A percentile compares a stretch with the other conserved stretches of the same genome.
Conservation (phyloP, 35 echinoderm and acorn worm species). For the Lytechinus pictus region DNA sequence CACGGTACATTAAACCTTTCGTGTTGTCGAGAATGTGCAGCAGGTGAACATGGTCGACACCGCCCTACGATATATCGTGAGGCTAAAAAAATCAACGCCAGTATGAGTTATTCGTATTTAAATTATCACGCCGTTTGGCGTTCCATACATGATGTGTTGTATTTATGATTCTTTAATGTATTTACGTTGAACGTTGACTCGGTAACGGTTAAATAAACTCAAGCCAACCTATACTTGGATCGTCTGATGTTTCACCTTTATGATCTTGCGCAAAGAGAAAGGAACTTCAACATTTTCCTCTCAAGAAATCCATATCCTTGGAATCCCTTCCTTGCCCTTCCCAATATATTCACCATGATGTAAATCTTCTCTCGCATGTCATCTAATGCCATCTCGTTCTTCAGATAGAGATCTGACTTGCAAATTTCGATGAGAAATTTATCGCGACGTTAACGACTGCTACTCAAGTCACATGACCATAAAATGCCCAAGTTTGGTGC, state of each 20-base stretch:
- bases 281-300: background rate
- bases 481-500: too few relatives aligned
- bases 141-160: too few relatives aligned
- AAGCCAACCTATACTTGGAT: too few relatives aligned
- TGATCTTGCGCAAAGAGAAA: too few relatives aligned
- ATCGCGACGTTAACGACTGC: background rate
- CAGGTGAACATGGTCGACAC: background rate
- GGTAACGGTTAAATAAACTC: too few relatives aligned
- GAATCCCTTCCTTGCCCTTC: background rate
- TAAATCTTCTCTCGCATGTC: background rate
- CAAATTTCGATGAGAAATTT: background rate
- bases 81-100: background rate
- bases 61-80: background rate
- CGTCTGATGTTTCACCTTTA: too few relatives aligned
- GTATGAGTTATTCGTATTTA: too few relatives aligned
- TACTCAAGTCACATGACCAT: background rate
- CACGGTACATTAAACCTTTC: background rate
- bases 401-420: background rate
- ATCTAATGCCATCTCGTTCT: background rate
- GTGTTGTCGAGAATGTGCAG: background rate
- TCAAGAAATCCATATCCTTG: background rate
- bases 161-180: too few relatives aligned
- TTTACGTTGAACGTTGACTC: too few relatives aligned
- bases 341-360: background rate
- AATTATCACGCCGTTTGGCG: too few relatives aligned